phyloP scores from a whole-genome alignment of 2,888 invertebrate species.

The Notodonta ziczac region DNA sequence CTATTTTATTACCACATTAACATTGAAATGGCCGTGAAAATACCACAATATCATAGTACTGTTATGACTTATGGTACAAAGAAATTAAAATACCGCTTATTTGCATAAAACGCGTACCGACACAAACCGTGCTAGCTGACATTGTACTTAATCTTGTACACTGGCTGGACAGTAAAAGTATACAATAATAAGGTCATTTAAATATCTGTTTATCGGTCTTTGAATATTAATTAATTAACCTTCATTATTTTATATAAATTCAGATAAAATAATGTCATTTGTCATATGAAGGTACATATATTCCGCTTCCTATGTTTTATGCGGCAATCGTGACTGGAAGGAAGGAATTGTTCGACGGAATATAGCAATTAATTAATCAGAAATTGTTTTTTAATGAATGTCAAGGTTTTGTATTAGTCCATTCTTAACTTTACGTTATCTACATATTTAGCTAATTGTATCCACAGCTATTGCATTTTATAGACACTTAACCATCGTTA shows the following conservation, averaged over 20 bases:
- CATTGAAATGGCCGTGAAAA: neutral
- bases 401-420: too few relatives aligned
- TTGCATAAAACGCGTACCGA: slow-evolving; percentile 48
- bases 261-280: slow-evolving; percentile 11
- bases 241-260: slow-evolving; percentile 8
- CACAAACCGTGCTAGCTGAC: slow-evolving; percentile 37
- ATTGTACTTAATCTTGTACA: slow-evolving; percentile 55
- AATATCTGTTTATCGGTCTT: slow-evolving; percentile 16
- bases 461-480: too few relatives aligned
- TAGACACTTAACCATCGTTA: too few relatives aligned
- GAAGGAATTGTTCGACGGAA: neutral
- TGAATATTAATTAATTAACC: slow-evolving; percentile 23
- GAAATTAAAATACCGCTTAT: slow-evolving; percentile 56
- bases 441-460: too few relatives aligned
- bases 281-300: too few relatives aligned
- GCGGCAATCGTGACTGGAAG: slow-evolving; percentile 13
- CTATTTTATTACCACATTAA: neutral
- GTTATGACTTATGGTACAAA: slow-evolving; percentile 37
- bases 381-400: neutral
- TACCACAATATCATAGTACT: neutral
- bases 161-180: slow-evolving; percentile 38
- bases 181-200: slow-evolving; percentile 28
- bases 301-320: slow-evolving; percentile 19
- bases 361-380: slow-evolving; percentile 2
- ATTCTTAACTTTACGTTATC: too few relatives aligned